Evolutionary conservation across 2,888 invertebrate genomes (phyloP), one percentile per base, ranked within the genome.

Genomic region (Amphipyra tragopoginis): DNA sequence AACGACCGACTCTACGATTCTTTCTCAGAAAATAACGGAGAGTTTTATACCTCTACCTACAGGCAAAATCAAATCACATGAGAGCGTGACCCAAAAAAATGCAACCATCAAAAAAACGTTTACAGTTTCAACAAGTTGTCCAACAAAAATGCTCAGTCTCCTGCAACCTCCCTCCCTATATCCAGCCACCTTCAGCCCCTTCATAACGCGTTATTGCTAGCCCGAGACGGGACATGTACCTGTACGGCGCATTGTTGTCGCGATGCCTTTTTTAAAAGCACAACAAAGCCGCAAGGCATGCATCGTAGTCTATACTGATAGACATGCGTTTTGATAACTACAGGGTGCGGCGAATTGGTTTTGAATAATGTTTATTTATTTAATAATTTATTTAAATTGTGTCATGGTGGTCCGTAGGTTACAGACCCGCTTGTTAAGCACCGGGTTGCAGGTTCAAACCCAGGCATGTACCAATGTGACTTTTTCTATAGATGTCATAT

Each of bases 201-300:
- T 79, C 85, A 79, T 81, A 86, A 83, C 81, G 75, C 79, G 71
- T 84, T 83, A 87, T 81, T 82, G 83, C 82, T 77, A 78, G 84
- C 70, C 80, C 81, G 81, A 86, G 87, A 84, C 85, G 87, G 72
- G 65, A 66, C 74, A 69, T 78, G 59, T 75, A 74, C 75, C 85
- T 77, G 76, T 65, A 80, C 80, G n/a, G n/a, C 39, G 82, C 81
- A 91, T 93, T 93, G 93, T 93, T 90, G 75, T 72, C 77, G 77
- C 80, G 87, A 88, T 89, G 84, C 84, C 85, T 85, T 88, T 85
- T 87, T 87, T 84, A 89, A 92, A 93, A 91, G 92, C 87, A 86
- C 93, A 92, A 93, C 93, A 94, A 93, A 91, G 93, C 93, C 93
- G 82, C 92, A 92, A 90, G 90, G 90, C 91, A 87, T 88, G 86